These are phyloP conservation scores for Shinisaurus crocodilurus DNA, from an alignment of 2,113 vertebrate species.

Conservation along the genomic window DNA sequence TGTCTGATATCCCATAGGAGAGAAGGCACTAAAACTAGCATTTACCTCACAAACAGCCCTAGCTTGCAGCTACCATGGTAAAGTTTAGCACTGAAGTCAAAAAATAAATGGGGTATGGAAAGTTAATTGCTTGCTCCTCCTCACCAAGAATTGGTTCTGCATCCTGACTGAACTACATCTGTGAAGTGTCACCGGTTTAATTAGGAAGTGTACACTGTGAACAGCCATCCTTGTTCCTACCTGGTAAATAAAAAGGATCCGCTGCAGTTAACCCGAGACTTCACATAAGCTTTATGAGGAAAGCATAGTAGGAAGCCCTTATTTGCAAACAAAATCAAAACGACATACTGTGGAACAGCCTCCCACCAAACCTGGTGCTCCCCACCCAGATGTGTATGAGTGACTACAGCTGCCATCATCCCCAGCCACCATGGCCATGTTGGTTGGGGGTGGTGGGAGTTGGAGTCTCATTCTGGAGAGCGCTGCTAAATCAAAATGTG, in stretches of 20 bases:
- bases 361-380: background rate
- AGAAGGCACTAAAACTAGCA: background rate
- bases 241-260: background rate
- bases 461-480: background rate
- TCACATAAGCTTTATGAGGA: background rate
- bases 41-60: background rate
- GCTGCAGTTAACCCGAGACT: background rate
- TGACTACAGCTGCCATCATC: background rate
- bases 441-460: background rate
- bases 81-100: background rate
- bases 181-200: background rate
- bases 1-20: background rate
- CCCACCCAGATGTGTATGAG: background rate
- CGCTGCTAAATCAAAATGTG: background rate
- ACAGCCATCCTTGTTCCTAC: no score
- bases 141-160: background rate
- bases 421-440: background rate
- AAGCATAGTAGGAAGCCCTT: background rate
- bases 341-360: background rate
- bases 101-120: background rate
- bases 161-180: no score
- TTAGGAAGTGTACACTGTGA: background rate
- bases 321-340: background rate
- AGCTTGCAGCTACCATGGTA: background rate
- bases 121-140: conserved; percentile 3